Conservation (phyloP, 2,113 vertebrate genomes). For the Rhinopomastus cyanomelas region DNA sequence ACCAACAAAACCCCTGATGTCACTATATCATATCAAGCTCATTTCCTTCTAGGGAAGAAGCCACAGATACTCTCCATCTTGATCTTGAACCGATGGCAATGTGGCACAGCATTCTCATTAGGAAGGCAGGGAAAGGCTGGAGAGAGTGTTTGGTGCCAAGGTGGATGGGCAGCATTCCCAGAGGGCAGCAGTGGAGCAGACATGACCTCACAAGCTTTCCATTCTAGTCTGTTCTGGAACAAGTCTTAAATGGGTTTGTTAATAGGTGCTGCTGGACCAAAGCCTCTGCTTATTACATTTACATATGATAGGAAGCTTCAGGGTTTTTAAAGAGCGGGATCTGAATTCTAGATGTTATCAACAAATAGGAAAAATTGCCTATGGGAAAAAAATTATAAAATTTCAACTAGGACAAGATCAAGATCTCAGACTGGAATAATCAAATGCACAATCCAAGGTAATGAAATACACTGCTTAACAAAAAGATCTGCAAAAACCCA, state of each 20-base stretch:
- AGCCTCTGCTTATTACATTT: background rate
- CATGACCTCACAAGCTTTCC: background rate
- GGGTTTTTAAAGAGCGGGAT: background rate
- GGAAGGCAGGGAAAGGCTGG: background rate
- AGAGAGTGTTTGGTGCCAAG: background rate
- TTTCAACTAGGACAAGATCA: background rate
- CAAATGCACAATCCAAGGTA: background rate
- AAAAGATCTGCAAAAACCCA: background rate
- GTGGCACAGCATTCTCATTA: background rate
- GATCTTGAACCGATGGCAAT: background rate
- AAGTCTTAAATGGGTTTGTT: background rate
- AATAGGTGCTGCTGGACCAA: background rate
- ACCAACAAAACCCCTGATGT: no score
- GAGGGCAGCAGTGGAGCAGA: background rate
- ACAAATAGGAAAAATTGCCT: background rate
- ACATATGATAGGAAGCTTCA: background rate
- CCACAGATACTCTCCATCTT: background rate
- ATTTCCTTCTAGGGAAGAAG: background rate
- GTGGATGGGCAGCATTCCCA: background rate
- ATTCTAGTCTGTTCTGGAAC: background rate
- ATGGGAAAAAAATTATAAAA: background rate
- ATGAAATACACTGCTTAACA: background rate
- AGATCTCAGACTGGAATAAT: background rate
- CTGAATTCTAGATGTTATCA: background rate
- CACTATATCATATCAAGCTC: background rate